Evolutionary conservation across 2,797 vertebrate genomes (phyloP), one percentile per base, ranked within the genome.

Genomic region (Parotocinclus haroldoi): DNA sequence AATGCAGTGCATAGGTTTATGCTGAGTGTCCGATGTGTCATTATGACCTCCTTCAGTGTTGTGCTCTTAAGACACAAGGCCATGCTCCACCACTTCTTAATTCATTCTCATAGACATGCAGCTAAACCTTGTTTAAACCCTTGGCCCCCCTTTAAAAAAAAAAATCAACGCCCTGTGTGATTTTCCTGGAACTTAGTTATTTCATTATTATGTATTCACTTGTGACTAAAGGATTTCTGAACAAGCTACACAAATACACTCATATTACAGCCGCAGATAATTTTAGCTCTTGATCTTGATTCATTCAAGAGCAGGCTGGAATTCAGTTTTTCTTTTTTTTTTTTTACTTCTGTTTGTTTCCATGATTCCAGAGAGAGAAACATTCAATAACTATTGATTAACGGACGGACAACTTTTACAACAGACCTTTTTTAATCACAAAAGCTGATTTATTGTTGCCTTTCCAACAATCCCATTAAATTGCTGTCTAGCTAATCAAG

Each of bases 401-500:
- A 71, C 79, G 81, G 84, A 85, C 75, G 73, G 83, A 79, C 81
- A 87, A 90, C 85, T 90, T 92, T 92, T 89, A 90, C 90, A 89
- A 87, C 87, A 83, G 86, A 85, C 82, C 83, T 88, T 88, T 90
- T 92, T 92, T 91, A 91, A 92, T 91, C 90, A 89, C 87, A 90
- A 91, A 92, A 90, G 89, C 88, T 89, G 89, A 90, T 92, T 92
- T 91, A 92, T 89, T 86, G 86, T 87, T 80, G 85, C 81, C 76
- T 76, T 81, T 85, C 82, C 87, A 89, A 90, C 89, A 91, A 91
- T 92, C 89, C 89, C 88, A 92, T 92, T 92, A 92, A 90, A 92
- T 87, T 89, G 89, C 89, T 90, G 89, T 90, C 88, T 89, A 84
- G 84, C 89, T 91, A 91, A 92, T 92, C 89, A 91, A 90, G 89